Percentiles rank a stretch among this genome's conserved stretches.
These are phyloP conservation scores for Aegithalos caudatus DNA, from an alignment of 2,113 vertebrate genomes.

Conservation along the genomic window DNA sequence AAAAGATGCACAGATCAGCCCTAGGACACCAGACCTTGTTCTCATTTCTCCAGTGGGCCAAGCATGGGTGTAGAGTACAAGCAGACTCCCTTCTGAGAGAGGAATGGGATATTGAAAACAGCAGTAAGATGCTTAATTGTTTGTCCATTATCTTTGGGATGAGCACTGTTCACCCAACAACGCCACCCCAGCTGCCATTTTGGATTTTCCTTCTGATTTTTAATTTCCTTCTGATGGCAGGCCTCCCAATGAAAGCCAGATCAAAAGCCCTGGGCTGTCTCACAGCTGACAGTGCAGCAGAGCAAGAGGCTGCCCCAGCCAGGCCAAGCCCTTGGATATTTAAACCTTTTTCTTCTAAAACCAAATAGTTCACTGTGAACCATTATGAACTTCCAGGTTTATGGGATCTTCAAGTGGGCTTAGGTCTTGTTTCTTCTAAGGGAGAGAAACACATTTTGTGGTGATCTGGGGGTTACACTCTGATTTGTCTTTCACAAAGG, in stretches of 20 bases:
- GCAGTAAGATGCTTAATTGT: neutral
- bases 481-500: neutral
- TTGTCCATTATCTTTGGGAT: neutral
- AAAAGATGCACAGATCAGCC: neutral
- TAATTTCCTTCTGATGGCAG: neutral
- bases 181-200: neutral
- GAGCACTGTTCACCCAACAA: fast-evolving
- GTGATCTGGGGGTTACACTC: neutral
- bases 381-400: neutral
- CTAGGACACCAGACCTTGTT: neutral
- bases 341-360: neutral
- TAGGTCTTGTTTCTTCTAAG: neutral
- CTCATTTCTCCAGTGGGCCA: neutral
- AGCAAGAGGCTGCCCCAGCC: neutral
- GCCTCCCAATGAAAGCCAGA: neutral
- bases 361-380: neutral
- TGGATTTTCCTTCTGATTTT: neutral
- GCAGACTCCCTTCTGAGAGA: neutral
- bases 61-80: neutral
- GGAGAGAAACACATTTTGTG: neutral
- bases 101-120: neutral
- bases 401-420: neutral
- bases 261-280: neutral
- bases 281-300: fast-evolving
- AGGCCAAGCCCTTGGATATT: neutral